A percentile compares a stretch with the other conserved stretches of the same genome.
phyloP scores from a whole-genome alignment of 2,113 vertebrate genomes.

The Theristicus caerulescens region DNA sequence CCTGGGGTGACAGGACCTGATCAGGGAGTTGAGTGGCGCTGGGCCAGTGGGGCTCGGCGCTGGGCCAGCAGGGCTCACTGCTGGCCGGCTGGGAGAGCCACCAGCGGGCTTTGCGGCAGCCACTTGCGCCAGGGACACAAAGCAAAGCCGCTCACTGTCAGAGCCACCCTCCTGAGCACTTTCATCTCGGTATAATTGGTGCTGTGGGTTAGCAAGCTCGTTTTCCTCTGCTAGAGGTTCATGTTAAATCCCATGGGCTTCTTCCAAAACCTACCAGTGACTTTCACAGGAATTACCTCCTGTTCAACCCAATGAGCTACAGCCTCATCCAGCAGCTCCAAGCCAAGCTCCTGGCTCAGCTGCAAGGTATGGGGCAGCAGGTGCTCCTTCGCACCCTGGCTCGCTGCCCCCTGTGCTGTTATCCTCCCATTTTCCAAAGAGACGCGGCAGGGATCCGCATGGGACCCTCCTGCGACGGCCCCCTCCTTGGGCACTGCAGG shows the following conservation, averaged over 20 bases:
- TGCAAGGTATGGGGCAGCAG: background rate
- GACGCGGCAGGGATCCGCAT: background rate
- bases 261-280: background rate
- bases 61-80: rapidly evolving
- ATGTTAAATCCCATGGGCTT: rapidly evolving
- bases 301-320: background rate
- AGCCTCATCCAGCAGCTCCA: background rate
- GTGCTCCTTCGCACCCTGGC: background rate
- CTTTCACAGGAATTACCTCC: background rate
- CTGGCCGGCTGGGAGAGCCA: background rate
- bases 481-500: background rate
- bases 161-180: background rate
- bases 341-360: background rate
- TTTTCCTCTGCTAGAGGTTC: background rate
- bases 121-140: rapidly evolving
- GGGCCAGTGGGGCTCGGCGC: background rate
- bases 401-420: background rate
- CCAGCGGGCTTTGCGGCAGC: rapidly evolving
- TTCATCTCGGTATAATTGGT: rapidly evolving
- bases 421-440: background rate
- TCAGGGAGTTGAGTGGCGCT: rapidly evolving
- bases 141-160: rapidly evolving
- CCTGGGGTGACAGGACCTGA: background rate
- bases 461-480: background rate
- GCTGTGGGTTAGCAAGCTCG: background rate